A percentile compares a stretch with the other conserved stretches of the same genome.
Evolutionary conservation across 2,797 vertebrate genomes (phyloP).

Genomic region (Presbytis comata): DNA sequence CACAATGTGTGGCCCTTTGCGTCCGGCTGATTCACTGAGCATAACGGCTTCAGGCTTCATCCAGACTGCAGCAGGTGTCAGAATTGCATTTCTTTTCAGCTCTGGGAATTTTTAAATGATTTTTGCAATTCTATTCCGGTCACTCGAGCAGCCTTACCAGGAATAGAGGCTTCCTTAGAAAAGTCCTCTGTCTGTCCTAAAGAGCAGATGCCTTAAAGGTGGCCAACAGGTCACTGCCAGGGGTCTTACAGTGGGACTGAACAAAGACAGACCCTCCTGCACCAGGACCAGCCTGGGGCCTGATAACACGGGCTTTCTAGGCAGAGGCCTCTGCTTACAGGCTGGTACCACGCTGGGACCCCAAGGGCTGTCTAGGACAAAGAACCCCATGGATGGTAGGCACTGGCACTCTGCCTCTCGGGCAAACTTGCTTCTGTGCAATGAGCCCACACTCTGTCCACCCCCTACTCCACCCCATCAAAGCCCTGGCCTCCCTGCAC

Average conservation of each 20-base stretch:
- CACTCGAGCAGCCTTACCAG: background rate
- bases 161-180: background rate
- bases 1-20: fast-evolving
- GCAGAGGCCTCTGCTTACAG: background rate
- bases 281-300: background rate
- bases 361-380: background rate
- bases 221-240: background rate
- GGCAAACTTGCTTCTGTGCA: fast-evolving
- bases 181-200: background rate
- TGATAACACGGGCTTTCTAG: too few relatives aligned
- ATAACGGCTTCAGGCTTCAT: fast-evolving
- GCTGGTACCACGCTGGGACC: fast-evolving
- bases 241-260: background rate
- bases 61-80: fast-evolving
- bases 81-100: background rate
- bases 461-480: background rate
- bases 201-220: background rate
- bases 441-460: fast-evolving
- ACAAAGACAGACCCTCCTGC: background rate
- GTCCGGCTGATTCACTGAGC: fast-evolving
- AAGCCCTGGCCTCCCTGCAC: background rate
- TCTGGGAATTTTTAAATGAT: background rate
- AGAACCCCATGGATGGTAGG: background rate
- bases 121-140: background rate
- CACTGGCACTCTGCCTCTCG: background rate